Conservation (phyloP, 2,113 vertebrate species). For the Terrapene triunguis region DNA sequence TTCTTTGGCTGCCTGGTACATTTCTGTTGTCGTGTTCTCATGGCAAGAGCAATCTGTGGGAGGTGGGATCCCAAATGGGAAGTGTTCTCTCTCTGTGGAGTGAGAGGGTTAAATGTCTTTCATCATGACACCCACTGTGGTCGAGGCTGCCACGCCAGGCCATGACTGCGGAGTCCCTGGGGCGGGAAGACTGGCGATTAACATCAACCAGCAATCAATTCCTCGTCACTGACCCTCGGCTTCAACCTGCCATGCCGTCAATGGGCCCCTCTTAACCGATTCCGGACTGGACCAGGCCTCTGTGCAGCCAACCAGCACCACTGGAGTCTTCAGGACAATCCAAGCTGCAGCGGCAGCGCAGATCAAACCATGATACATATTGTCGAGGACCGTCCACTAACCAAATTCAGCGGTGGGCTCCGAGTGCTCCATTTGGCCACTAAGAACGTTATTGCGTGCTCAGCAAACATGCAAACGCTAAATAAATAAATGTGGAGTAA, state of each 20-base stretch:
- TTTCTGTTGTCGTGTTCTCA: conserved; percentile 29
- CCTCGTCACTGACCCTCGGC: neutral
- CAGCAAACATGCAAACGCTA: neutral
- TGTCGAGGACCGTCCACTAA: neutral
- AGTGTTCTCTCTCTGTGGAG: conserved; percentile 20
- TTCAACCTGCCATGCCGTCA: neutral
- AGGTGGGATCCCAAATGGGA: conserved; percentile 42
- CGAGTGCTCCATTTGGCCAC: neutral
- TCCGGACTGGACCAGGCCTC: neutral
- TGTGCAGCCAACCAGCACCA: neutral
- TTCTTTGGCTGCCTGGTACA: conserved; percentile 41
- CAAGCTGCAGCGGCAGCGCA: neutral
- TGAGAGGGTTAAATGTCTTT: neutral
- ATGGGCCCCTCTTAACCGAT: neutral
- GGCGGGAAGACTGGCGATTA: neutral
- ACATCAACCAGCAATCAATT: neutral
- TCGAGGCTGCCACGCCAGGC: neutral
- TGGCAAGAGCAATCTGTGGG: conserved; percentile 41
- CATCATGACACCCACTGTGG: neutral
- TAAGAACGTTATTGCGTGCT: neutral
- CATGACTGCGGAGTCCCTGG: neutral
- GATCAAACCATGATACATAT: neutral
- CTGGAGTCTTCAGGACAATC: neutral
- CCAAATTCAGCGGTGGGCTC: neutral
- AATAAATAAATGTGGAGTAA: neutral